Base-by-base conservation (phyloP, 2,888 invertebrate species). In the Campoplex nolae region DNA sequence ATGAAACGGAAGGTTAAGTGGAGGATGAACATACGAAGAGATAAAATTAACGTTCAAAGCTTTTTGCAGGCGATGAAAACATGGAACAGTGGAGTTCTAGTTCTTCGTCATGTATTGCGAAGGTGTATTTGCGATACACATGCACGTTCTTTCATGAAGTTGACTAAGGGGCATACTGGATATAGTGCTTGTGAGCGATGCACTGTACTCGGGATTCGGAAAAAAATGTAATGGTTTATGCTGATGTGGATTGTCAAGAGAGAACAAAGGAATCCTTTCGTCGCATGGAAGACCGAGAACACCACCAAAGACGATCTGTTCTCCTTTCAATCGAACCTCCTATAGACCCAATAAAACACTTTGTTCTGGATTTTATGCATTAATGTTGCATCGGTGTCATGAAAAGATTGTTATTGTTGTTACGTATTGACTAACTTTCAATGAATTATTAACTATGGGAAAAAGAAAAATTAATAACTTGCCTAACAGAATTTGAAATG, bases 291-390 rank as follows among this genome's bases (percentile, higher is more conserved):
- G 76, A 89, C 45, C 83, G 67, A 38, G 85, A 88, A 48, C 88
- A 88, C 73, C 88, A 88, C 54, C 54, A 82, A 18, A 56, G 58
- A 65, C 45, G 58, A 71, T 85, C 85, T 18, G 76, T 79, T n/a
- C 75, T 86, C 16, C 32, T 58, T 11, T 48, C 28, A 51, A 85
- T 84, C 18, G 13, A 35, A 54, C 87, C 85, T 48, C 74, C 74
- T 7, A 78, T 84, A 16, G 58, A 87, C 48, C 84, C 82, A 83
- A 65, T 84, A 13, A 62, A 18, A 45, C 9, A 45, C 32, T 85
- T 86, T 48, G 80, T 87, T 8, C 65, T 88, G 1, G 87, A 88
- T 78, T 87, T 75, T 23, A 87, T 88, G 87, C 87, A 88, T 54
- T 80, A 86, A 51, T 78, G 77, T 48, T 87, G 74, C 77, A 28